Conservation (phyloP, 2,113 vertebrate species). For the Australoheros scitulus region DNA sequence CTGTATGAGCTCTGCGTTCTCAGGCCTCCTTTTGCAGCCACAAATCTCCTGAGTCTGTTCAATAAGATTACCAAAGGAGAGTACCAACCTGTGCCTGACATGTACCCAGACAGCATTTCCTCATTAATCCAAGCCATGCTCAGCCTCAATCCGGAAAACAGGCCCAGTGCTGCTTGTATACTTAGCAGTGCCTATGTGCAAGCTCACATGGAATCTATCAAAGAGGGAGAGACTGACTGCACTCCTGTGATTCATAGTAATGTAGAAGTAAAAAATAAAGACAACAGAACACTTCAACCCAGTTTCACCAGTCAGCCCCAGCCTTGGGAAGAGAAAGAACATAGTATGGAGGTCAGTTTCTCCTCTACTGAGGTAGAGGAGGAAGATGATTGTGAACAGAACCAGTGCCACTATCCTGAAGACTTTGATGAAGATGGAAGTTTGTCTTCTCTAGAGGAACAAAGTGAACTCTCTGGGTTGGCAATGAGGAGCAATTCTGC, state of each 20-base stretch:
- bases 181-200: constrained; percentile 68
- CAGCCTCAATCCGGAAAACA: constrained; percentile 68
- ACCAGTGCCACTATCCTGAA: constrained; percentile 74
- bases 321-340: not conserved
- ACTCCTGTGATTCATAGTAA: not conserved
- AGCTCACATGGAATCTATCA: constrained; percentile 66
- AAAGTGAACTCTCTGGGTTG: constrained; percentile 27
- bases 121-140: constrained; percentile 75
- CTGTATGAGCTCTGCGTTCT: constrained; percentile 82
- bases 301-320: constrained; percentile 6
- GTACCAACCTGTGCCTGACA: constrained; percentile 56
- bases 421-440: constrained; percentile 82
- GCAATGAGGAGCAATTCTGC: constrained; percentile 44
- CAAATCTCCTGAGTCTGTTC: constrained; percentile 80
- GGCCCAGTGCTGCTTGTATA: constrained; percentile 75
- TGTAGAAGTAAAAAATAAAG: not conserved
- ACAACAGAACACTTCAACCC: constrained; percentile 12
- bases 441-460: constrained; percentile 64
- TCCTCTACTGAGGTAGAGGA: constrained; percentile 7
- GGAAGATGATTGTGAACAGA: constrained; percentile 51
- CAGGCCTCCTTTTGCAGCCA: constrained; percentile 77
- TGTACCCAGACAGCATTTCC: constrained; percentile 70
- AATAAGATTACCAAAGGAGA: constrained; percentile 81
- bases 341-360: not conserved
- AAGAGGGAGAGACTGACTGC: constrained; percentile 46